Evolutionary conservation across 2,888 invertebrate genomes (phyloP), one percentile per base, ranked within the genome.

Genomic region (Dexiosoma caninum): DNA sequence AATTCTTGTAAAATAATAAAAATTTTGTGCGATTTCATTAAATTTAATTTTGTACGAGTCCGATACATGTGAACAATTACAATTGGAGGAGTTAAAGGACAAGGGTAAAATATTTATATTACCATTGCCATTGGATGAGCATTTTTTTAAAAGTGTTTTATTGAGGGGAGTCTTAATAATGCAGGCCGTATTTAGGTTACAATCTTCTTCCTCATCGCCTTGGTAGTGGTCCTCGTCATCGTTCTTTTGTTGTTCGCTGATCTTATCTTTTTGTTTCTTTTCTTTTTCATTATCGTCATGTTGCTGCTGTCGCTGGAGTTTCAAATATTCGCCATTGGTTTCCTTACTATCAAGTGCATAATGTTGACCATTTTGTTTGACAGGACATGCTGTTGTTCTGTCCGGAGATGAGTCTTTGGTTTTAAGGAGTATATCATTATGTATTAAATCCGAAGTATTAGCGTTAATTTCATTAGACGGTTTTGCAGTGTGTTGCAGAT

Each of bases 111-210:
- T 30, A 19, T 49, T 70, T 19, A 70, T 10, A 55, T 78, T 81
- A 57, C 81, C 81, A 77, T 81, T 82, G 83, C 77, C 78, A 85
- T 83, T 86, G 76, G 78, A 84, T 82, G 83, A 86, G 67, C 88
- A 87, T 83, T 88, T 88, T 80, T 87, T 87, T 12, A 88, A 83
- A 62, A 88, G 77, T 53, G 88, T 88, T 74, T 87, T 88, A 49
- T 83, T 88, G 9, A 87, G 80, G 60, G 88, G 88, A 37, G 86
- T 86, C 75, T 87, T 88, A 46, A 87, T 88, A 51, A 88, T 88
- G 42, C 84, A 83, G 46, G 84, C 84, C 10, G 84, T 83, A 75
- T 78, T 75, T 53, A 84, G 9, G 10, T 9, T 51, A 14, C 21
- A 42, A 23, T 44, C 76, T 32, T 82, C 70, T 27, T 77, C 51